These are phyloP conservation scores for Drosophila rufa DNA, from an alignment of 1,140 invertebrate genomes.

Conservation along the genomic window DNA sequence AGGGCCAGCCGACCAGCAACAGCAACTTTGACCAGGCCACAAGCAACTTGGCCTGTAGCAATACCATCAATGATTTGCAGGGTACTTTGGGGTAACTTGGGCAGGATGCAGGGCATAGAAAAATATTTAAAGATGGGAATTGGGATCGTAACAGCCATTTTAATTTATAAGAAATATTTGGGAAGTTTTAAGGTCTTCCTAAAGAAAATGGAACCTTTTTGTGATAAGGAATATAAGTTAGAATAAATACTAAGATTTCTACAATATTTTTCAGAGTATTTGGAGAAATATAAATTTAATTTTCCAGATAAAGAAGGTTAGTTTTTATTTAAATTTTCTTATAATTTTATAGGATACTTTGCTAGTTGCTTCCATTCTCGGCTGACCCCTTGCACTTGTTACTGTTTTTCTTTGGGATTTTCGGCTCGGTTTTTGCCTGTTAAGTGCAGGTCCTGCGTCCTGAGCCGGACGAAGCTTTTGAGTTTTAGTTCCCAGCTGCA, in stretches of 20 bases:
- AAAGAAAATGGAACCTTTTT: too few relatives aligned
- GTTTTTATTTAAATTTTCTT: too few relatives aligned
- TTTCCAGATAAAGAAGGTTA: too few relatives aligned
- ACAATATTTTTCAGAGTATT: too few relatives aligned
- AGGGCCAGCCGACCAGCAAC: conserved; percentile 22
- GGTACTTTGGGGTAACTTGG: not conserved
- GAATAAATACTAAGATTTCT: too few relatives aligned
- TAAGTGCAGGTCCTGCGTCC: conserved; percentile 64
- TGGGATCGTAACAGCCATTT: too few relatives aligned
- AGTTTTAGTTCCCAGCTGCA: conserved; percentile 72
- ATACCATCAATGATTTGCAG: conserved; percentile 16
- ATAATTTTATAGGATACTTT: not conserved
- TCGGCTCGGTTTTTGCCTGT: conserved; percentile 58
- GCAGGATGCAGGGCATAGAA: not conserved
- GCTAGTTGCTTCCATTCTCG: not conserved
- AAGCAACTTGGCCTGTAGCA: conserved; percentile 53
- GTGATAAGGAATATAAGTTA: too few relatives aligned
- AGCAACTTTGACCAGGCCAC: conserved; percentile 37
- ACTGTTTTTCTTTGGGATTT: conserved; percentile 76
- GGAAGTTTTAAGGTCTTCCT: too few relatives aligned
- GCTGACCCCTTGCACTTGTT: conserved; percentile 21
- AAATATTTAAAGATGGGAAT: not conserved
- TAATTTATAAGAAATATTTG: too few relatives aligned
- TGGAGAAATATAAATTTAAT: too few relatives aligned
- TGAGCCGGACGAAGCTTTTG: conserved; percentile 64